Evolutionary conservation across 2,888 invertebrate genomes (phyloP).

Genomic region (Monochamus alternatus): DNA sequence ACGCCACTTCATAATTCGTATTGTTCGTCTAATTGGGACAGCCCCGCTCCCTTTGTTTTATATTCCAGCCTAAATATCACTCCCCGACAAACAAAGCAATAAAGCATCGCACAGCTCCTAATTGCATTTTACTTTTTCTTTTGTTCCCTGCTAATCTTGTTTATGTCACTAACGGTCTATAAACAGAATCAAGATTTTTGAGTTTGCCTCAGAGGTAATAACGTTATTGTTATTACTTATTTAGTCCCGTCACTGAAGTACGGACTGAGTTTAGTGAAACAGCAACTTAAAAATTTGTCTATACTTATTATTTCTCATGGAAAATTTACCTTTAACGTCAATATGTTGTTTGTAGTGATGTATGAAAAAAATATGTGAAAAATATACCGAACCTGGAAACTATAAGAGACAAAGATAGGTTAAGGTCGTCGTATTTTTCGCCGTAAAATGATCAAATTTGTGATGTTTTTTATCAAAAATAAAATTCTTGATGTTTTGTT

Average conservation of each 20-base stretch:
- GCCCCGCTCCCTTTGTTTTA: slow-evolving; percentile 61
- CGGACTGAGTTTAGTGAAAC: too few relatives aligned
- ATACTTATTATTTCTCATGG: too few relatives aligned
- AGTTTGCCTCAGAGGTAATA: background rate
- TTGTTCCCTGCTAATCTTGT: slow-evolving; percentile 50
- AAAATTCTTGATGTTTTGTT: too few relatives aligned
- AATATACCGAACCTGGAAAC: too few relatives aligned
- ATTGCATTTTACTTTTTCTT: slow-evolving; percentile 53
- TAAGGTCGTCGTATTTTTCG: too few relatives aligned
- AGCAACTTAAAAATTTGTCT: background rate
- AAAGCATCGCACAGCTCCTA: slow-evolving; percentile 51
- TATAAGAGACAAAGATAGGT: too few relatives aligned
- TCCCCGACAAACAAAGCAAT: slow-evolving; percentile 60
- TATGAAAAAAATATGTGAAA: too few relatives aligned
- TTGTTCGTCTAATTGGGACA: slow-evolving; percentile 64
- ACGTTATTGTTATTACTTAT: background rate
- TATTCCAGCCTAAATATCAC: slow-evolving; percentile 63
- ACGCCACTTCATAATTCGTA: slow-evolving; percentile 55
- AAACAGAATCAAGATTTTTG: slow-evolving; percentile 11
- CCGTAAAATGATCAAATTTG: too few relatives aligned
- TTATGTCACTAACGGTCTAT: slow-evolving; percentile 37
- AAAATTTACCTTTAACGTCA: too few relatives aligned
- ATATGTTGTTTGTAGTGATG: too few relatives aligned
- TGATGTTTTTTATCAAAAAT: too few relatives aligned
- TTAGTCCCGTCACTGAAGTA: background rate